Conservation (phyloP, 2,888 invertebrate species). For the Drosophila nigricruria region DNA sequence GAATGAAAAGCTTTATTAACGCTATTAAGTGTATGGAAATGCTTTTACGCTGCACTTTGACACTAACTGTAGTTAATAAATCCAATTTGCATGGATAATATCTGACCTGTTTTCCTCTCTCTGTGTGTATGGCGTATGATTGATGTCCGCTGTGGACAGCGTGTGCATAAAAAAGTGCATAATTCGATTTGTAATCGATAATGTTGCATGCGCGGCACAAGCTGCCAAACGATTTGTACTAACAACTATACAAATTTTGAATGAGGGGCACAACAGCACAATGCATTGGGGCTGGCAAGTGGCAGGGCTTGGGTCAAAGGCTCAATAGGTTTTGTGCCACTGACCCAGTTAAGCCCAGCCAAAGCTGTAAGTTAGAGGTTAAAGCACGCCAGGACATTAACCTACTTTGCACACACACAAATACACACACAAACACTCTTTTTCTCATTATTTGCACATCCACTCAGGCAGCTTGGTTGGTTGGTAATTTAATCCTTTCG, state of each 20-base stretch:
- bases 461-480: conserved; percentile 39
- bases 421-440: neutral
- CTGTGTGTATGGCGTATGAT: conserved; percentile 43
- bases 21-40: conserved; percentile 47
- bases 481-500: conserved; percentile 69
- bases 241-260: conserved; percentile 10
- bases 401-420: conserved; percentile 44
- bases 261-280: conserved; percentile 3
- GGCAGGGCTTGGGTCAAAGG: conserved; percentile 43
- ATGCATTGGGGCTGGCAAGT: conserved; percentile 36
- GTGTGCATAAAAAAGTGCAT: conserved; percentile 46
- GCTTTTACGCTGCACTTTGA: conserved; percentile 48
- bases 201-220: conserved; percentile 23
- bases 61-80: conserved; percentile 38
- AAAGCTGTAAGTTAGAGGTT: conserved; percentile 56
- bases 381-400: conserved; percentile 77
- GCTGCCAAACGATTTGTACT: conserved; percentile 19
- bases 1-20: neutral
- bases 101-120: conserved; percentile 4
- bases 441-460: conserved; percentile 38
- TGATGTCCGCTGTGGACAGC: conserved; percentile 38
- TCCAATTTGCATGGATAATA: conserved; percentile 37
- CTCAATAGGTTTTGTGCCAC: conserved; percentile 62
- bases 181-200: conserved; percentile 72
- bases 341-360: conserved; percentile 65